Conservation (phyloP, 2,888 invertebrate species). For the Melolontha melolontha region DNA sequence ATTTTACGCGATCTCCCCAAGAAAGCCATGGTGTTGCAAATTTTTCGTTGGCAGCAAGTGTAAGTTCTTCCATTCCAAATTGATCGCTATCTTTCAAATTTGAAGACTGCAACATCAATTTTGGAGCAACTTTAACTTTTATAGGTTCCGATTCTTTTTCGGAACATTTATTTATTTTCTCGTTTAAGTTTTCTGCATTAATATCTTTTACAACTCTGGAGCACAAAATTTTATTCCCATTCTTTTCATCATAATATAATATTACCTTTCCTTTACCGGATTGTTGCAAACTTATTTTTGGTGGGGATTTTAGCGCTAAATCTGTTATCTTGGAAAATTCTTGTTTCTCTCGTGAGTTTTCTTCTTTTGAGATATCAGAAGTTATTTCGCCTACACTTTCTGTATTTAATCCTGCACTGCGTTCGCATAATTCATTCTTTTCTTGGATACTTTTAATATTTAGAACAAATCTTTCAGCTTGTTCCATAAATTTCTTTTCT, state of each 20-base stretch:
- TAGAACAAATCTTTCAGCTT: slow-evolving; percentile 14
- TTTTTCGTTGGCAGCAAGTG: slow-evolving; percentile 35
- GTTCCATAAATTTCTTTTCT: slow-evolving; percentile 20
- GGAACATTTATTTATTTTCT: too few species aligned
- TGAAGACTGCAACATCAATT: slow-evolving; percentile 41
- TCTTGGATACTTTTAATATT: slow-evolving; percentile 7
- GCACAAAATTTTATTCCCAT: slow-evolving; percentile 17
- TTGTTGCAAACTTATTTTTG: slow-evolving; percentile 6
- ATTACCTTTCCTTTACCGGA: slow-evolving; percentile 10
- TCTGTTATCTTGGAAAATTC: not conserved
- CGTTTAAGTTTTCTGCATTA: not conserved
- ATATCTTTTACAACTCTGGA: slow-evolving; percentile 16
- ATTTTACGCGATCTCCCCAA: slow-evolving; percentile 44
- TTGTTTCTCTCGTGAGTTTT: not conserved
- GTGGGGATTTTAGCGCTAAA: not conserved
- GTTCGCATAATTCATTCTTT: not conserved
- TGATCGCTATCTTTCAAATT: slow-evolving; percentile 5
- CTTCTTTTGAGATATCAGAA: too few species aligned
- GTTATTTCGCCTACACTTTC: too few species aligned
- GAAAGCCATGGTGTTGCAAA: slow-evolving; percentile 45
- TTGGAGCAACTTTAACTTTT: slow-evolving; percentile 43
- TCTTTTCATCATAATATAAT: slow-evolving; percentile 31
- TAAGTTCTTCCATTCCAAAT: slow-evolving; percentile 15
- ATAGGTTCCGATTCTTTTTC: slow-evolving; percentile 12
- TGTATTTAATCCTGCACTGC: not conserved